Evolutionary conservation across 2,797 vertebrate species (phyloP), one percentile per base, ranked within the genome.

Genomic region (Euthynnus affinis): DNA sequence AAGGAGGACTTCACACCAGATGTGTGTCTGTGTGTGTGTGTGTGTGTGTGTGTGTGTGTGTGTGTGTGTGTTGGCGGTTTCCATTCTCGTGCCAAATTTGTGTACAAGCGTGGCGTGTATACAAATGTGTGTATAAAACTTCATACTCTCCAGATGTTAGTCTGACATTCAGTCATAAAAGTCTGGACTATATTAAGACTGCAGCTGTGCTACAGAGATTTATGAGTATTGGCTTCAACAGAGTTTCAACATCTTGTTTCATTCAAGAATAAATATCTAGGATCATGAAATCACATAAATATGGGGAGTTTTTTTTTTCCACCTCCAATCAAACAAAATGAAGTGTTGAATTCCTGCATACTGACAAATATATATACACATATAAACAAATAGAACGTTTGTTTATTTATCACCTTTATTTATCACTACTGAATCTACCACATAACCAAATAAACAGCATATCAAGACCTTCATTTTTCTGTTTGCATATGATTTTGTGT

Each of bases 1-100:
- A 20, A 64, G n/a, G 44, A 82, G 20, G 51, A 69, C 64, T 53
- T 79, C 42, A 60, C 67, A 69, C 67, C 71, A 85, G 59, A 81
- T 77, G 65, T 77, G 27, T 29, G 27, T 27, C 3, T 29, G 27
- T 77, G 55, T 32, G 29, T 32, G 29, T 27, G 58, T 29, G 65
- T 75, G 27, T 29, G 27, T 27, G 27, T 29, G 27, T 77, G 55
- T 32, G 29, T 32, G 27, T 29, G 27, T 27, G 27, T 29, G 27
- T 77, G 55, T 32, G 29, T 32, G 29, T 27, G 58, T 29, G 65
- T 75, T 51, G 27, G 68, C 10, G 32, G 25, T 68, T 82, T 81
- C 18, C 32, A 68, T 1, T 75, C 40, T 10, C 22, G 20, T 0
- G 20, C 37, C 18, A 62, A 64, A 59, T 64, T 29, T 60, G 60